A percentile compares a stretch with the other conserved stretches of the same genome.
Conservation (phyloP, 2,888 invertebrate species). For the Drosophila monieri region DNA sequence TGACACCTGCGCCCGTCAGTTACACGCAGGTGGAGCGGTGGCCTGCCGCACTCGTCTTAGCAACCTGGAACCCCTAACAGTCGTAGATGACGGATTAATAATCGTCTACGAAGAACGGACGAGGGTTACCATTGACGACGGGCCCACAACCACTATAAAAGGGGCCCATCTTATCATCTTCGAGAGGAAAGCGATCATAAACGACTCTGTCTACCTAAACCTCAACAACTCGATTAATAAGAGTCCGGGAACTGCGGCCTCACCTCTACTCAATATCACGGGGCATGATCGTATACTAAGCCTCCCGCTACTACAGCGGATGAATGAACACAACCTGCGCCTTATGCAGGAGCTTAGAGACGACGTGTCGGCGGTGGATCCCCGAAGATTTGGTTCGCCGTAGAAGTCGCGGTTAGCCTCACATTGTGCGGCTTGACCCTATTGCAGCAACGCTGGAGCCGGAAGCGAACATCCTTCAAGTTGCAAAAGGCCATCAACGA, state of each 20-base stretch:
- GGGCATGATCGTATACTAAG: slow-evolving; percentile 16
- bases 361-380: slow-evolving; percentile 9
- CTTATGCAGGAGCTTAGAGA: slow-evolving; percentile 15
- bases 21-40: too few relatives aligned
- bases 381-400: slow-evolving; percentile 14
- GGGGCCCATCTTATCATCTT: background rate
- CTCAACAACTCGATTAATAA: slow-evolving; percentile 4
- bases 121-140: background rate
- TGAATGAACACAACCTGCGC: slow-evolving; percentile 24
- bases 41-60: too few relatives aligned
- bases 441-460: too few relatives aligned
- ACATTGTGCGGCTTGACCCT: too few relatives aligned
- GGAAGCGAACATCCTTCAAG: too few relatives aligned
- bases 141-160: too few relatives aligned
- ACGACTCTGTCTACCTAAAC: slow-evolving; percentile 10
- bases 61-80: background rate
- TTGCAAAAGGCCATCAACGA: background rate
- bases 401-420: too few relatives aligned
- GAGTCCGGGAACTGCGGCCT: background rate
- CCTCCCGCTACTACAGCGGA: slow-evolving; percentile 17
- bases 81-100: background rate
- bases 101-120: slow-evolving; percentile 7
- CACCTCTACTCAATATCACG: background rate
- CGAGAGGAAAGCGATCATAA: slow-evolving; percentile 7
- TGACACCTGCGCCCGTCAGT: background rate